Evolutionary conservation across 2,888 invertebrate species (phyloP), one percentile per base, ranked within the genome.

Genomic region (Sepioteuthis lessoniana): DNA sequence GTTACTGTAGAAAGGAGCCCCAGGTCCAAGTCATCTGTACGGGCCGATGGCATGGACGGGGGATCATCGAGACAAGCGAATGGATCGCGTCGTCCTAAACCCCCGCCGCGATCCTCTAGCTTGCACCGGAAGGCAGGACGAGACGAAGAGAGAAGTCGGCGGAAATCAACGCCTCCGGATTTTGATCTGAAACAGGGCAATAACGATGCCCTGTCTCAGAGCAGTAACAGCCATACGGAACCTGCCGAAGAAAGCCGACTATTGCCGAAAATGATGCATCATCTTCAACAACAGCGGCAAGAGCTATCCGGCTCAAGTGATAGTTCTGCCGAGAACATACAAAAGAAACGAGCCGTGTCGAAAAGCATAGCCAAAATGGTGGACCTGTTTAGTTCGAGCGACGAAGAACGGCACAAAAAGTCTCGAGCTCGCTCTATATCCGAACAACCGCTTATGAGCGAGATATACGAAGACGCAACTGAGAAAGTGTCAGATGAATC

Each of bases 361-460:
- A 95, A 95, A 92, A 96, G 96, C 16, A 96, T 96, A 28, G 96
- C 96, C 3, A 95, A 95, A 95, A 96, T 96, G 94, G 95, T 96
- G 60, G 96, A 96, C 42, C 94, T 96, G 76, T 96, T 96, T 94
- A 96, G 95, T 94, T 95, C 96, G 16, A 96, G 96, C 94, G 96
- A 96, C 38, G 96, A 96, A 47, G 96, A 96, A 60, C 94, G 95
- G 5, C 94, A 94, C n/a, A 94, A 94, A 28, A 94, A 94, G 31
- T 94, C 95, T 90, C 95, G 94, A 38, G 94, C 96, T 0, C 95
- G 60, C 5, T n/a, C 93, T 16, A 93, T 35, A 37, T 35, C 37
- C 21, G 93, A 93, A 55, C 42, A 47, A 28, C 92, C 46, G 25
- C 92, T 47, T 7, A 93, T 93, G 19, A 93, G 38, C 19, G 93